A percentile compares a stretch with the other conserved stretches of the same genome.
phyloP scores from a whole-genome alignment of 2,797 vertebrate genomes.

The Lithobates pipiens region DNA sequence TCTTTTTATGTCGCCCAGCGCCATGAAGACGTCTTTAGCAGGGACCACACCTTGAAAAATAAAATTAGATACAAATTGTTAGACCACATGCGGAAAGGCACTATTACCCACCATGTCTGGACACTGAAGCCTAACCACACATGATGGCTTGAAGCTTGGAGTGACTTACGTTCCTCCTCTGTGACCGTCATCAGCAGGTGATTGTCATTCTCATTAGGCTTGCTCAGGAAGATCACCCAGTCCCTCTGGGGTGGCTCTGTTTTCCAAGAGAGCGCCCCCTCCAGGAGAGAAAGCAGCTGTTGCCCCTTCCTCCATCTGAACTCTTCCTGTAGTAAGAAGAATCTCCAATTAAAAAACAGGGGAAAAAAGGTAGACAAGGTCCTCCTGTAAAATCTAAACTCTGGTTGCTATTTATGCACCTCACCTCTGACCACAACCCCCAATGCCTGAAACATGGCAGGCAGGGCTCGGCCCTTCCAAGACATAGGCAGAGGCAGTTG shows the following conservation, averaged over 20 bases:
- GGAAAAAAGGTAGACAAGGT: no score
- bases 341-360: not conserved
- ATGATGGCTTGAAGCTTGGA: no score
- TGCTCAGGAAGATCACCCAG: constrained; percentile 93
- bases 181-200: constrained; percentile 93
- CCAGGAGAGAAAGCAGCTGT: constrained; percentile 86
- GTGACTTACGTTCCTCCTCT: constrained; percentile 84
- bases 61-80: constrained; percentile 13
- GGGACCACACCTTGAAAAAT: constrained; percentile 82
- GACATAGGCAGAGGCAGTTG: no score
- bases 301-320: constrained; percentile 86
- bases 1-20: constrained; percentile 87
- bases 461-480: no score
- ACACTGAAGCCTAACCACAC: no score
- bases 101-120: no score
- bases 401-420: no score
- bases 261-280: constrained; percentile 85
- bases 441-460: no score
- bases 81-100: not conserved
- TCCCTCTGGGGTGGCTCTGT: constrained; percentile 83
- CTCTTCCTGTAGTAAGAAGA: constrained; percentile 79
- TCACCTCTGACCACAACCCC: no score
- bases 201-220: constrained; percentile 90
- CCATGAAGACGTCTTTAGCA: constrained; percentile 88
- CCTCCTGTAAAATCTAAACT: no score